Evolutionary conservation across 2,888 invertebrate genomes (phyloP), one percentile per base, ranked within the genome.

Genomic region (Ethmia dodecea): DNA sequence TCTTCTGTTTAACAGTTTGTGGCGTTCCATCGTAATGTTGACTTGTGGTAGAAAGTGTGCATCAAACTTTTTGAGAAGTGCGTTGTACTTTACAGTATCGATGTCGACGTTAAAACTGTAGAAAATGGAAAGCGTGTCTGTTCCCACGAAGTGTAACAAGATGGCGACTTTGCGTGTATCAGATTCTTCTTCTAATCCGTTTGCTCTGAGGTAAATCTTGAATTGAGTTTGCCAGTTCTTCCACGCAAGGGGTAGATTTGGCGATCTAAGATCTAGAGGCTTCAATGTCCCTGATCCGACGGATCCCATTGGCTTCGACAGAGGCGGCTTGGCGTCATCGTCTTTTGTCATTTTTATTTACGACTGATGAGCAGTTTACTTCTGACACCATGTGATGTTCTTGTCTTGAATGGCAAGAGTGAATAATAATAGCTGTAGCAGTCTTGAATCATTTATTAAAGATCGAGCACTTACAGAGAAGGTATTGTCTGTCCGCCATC

Each of bases 21-120:
- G 40, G 8, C 46, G 15, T 31, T 41, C 36, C 33, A 46, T 38
- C 9, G 46, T 42, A 2, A 33, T 28, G 22, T 42, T 45, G 0
- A 39, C 32, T 33, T 37, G 22, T 5, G 44, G 44, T 11, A 26
- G 33, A 29, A 45, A 45, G 12, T 40, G 22, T 15, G 15, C 12
- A n/a, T 31, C 20, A 13, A 43, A 40, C 24, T 31, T 31, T 1
- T 31, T 27, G 3, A 26, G 2, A 8, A 43, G 22, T 3, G 30
- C 28, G 2, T 31, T 14, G 24, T 31, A 38, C 9, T 20, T 20
- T 1, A 38, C 22, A 4, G 4, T 27, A 12, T 35, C 35, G 1
- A 40, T 33, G 24, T 38, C 33, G 3, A 28, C 1, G 20, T 38
- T 28, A 13, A 45, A 45, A 8, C 33, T 35, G 14, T 45, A 31